These are phyloP conservation scores for Cricetomys ansorgei DNA, from an alignment of 2,113 vertebrate genomes.

Conservation along the genomic window DNA sequence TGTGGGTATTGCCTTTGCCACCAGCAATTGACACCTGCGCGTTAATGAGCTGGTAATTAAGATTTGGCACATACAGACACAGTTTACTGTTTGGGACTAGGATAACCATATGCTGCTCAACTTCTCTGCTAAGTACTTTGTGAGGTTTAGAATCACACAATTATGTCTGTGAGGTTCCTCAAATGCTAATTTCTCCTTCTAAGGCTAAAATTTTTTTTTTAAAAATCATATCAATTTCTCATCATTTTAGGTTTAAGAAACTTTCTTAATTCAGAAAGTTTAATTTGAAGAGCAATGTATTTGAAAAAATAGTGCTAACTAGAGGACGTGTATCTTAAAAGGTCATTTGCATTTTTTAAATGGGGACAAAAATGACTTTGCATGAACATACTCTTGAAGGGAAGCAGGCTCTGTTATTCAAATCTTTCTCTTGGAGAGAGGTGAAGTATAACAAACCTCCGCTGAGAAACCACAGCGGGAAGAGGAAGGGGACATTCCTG, in stretches of 20 bases:
- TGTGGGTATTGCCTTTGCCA: conserved; percentile 90
- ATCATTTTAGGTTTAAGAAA: conserved; percentile 59
- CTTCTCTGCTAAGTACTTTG: conserved; percentile 85
- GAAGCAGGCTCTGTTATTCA: background rate
- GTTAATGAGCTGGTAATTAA: conserved; percentile 94
- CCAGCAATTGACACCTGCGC: conserved; percentile 92
- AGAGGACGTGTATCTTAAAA: background rate
- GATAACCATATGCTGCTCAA: conserved; percentile 89
- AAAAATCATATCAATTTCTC: conserved; percentile 32
- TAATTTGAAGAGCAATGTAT: background rate
- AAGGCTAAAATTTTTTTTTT: conserved; percentile 28
- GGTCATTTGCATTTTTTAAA: background rate
- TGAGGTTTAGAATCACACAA: conserved; percentile 78
- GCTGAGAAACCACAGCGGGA: background rate
- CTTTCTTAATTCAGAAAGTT: conserved; percentile 4
- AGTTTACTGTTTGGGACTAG: conserved; percentile 87
- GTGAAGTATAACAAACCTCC: background rate
- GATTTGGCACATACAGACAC: conserved; percentile 88
- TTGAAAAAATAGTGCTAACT: background rate
- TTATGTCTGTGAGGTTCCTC: conserved; percentile 20
- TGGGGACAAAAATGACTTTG: background rate
- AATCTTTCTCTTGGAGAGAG: background rate
- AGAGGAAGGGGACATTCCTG: background rate
- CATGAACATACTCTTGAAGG: too few relatives aligned
- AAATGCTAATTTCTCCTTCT: background rate